A percentile compares a stretch with the other conserved stretches of the same genome.
phyloP scores from a whole-genome alignment of 2,113 vertebrate genomes.

The Psilopogon haemacephalus region DNA sequence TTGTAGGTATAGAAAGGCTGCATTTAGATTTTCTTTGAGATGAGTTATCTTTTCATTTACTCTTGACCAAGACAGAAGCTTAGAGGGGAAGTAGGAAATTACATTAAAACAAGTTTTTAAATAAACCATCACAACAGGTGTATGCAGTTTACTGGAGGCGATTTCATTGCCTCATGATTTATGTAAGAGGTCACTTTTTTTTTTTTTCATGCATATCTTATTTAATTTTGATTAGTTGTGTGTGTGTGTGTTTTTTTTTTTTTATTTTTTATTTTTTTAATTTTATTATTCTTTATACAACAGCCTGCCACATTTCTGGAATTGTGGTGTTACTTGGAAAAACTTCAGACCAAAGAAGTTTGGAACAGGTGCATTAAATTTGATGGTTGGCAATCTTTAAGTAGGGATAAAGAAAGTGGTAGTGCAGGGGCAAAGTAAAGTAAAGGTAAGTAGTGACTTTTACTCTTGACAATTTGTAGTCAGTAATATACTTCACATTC shows the following conservation, averaged over 20 bases:
- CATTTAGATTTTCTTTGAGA: background rate
- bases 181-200: constrained; percentile 61
- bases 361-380: background rate
- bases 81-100: background rate
- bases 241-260: constrained; percentile 61
- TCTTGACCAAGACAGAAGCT: background rate
- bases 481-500: constrained; percentile 8
- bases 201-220: background rate
- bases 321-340: background rate
- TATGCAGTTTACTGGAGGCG: constrained; percentile 69
- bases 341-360: background rate
- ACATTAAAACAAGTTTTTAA: constrained; percentile 70
- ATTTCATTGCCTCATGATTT: constrained; percentile 74
- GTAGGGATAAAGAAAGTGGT: background rate
- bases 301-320: background rate
- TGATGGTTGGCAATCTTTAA: background rate
- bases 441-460: background rate
- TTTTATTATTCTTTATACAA: background rate
- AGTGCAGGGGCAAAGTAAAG: background rate
- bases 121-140: constrained; percentile 64
- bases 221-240: background rate
- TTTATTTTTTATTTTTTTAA: background rate
- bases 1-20: background rate
- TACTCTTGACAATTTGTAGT: constrained; percentile 33
- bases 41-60: background rate